Evolutionary conservation across 2,797 vertebrate species (phyloP).

Genomic region (Melanotaenia nigrans): DNA sequence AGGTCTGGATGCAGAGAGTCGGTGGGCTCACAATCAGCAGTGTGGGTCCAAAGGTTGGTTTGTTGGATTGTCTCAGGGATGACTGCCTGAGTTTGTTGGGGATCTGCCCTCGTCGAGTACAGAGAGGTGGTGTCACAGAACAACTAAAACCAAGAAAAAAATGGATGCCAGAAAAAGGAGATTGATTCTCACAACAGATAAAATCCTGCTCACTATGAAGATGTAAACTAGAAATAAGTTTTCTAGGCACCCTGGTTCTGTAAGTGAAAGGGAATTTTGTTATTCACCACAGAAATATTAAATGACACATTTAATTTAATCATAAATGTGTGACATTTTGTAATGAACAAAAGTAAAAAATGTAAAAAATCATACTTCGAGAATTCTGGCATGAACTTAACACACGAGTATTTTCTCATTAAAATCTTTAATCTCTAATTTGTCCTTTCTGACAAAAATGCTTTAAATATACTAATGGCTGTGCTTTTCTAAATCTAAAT

Average conservation of each 20-base stretch:
- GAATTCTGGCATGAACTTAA: too few relatives aligned
- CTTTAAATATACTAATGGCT: neutral
- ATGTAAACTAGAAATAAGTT: neutral
- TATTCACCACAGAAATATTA: neutral
- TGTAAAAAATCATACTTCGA: too few relatives aligned
- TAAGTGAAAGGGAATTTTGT: neutral
- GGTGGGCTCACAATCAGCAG: neutral
- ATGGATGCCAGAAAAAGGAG: neutral
- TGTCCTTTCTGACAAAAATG: neutral
- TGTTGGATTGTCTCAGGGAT: slow-evolving; percentile 38
- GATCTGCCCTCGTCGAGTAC: slow-evolving; percentile 66
- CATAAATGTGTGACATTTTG: neutral
- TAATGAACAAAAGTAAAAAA: too few relatives aligned
- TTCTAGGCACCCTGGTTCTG: neutral
- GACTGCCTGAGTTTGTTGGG: slow-evolving; percentile 33
- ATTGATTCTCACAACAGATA: neutral
- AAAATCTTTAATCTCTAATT: neutral
- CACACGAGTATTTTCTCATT: too few relatives aligned
- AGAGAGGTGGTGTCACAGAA: slow-evolving; percentile 87
- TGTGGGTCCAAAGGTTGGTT: slow-evolving; percentile 9
- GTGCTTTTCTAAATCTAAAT: neutral
- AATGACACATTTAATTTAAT: neutral
- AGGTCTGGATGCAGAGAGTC: slow-evolving; percentile 18
- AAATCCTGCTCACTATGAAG: neutral
- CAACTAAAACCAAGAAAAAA: slow-evolving; percentile 79